phyloP scores from a whole-genome alignment of 2,113 vertebrate species.

The Electrona antarctica region DNA sequence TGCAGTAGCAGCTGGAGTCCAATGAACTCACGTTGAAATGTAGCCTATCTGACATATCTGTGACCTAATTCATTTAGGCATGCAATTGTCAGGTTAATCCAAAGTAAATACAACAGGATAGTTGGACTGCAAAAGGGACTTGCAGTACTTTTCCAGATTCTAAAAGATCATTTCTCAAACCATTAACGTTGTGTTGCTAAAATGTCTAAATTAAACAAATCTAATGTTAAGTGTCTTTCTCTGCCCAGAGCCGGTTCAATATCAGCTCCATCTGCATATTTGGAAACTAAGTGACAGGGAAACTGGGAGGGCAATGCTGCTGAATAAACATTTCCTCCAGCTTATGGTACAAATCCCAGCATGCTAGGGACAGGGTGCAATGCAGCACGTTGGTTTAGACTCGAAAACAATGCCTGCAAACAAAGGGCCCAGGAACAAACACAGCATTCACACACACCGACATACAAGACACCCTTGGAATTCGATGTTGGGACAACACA shows the following conservation, averaged over 20 bases:
- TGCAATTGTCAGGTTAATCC: conserved; percentile 23
- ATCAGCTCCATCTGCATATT: conserved; percentile 10
- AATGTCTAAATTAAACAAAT: background rate
- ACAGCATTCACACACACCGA: conserved; percentile 52
- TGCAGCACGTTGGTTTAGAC: conserved; percentile 26
- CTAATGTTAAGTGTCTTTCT: too few species aligned
- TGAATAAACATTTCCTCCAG: conserved; percentile 48
- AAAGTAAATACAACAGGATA: background rate
- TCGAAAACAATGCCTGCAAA: conserved; percentile 63
- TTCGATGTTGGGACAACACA: conserved; percentile 34
- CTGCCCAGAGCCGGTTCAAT: background rate
- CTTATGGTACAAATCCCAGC: conserved; percentile 31
- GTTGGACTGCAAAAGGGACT: background rate
- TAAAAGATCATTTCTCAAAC: background rate
- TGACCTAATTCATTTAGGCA: conserved; percentile 17
- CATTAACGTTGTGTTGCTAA: background rate
- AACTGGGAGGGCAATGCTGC: conserved; percentile 35
- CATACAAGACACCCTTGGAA: conserved; percentile 43
- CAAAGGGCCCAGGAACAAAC: conserved; percentile 62
- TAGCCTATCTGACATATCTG: too few species aligned
- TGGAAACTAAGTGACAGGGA: conserved; percentile 38
- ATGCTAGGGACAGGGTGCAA: conserved; percentile 28
- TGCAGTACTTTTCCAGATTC: background rate
- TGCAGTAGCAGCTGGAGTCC: too few species aligned
- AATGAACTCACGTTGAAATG: too few species aligned